Conservation (phyloP, 2,888 invertebrate species). For the Perizoma flavofasciatum region DNA sequence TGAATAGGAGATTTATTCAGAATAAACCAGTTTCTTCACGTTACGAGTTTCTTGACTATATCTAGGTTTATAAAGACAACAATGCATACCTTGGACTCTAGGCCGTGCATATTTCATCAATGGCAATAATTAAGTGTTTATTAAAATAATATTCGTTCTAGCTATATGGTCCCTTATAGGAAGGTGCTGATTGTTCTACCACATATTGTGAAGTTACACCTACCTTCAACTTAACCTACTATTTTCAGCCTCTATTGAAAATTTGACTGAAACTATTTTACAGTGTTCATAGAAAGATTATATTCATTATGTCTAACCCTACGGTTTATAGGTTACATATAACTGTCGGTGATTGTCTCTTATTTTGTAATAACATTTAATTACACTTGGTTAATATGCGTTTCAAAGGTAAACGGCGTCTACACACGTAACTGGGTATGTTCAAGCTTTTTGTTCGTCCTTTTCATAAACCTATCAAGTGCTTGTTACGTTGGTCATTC, state of each 20-base stretch:
- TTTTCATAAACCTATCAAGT: background rate
- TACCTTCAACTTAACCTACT: background rate
- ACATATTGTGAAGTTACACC: background rate
- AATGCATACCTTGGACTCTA: conserved; percentile 17
- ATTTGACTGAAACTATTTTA: too few species aligned
- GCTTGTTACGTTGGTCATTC: conserved; percentile 1
- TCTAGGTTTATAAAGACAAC: background rate
- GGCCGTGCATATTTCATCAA: conserved; percentile 20
- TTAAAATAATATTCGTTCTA: background rate
- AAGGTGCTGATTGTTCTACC: background rate
- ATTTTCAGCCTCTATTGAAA: too few species aligned
- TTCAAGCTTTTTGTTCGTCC: conserved; percentile 1
- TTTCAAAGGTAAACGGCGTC: background rate
- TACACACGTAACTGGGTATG: background rate
- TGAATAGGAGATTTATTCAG: conserved; percentile 2
- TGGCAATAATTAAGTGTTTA: background rate
- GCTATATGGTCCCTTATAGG: background rate
- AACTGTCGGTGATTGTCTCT: too few species aligned
- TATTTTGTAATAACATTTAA: too few species aligned
- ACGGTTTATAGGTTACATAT: too few species aligned
- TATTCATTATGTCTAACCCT: too few species aligned
- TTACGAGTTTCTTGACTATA: too few species aligned
- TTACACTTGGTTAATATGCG: too few species aligned
- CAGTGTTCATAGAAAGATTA: too few species aligned
- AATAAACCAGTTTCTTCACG: conserved; percentile 3